Evolutionary conservation across 2,888 invertebrate species (phyloP), one percentile per base, ranked within the genome.

Genomic region (Steinernema carpocapsae): DNA sequence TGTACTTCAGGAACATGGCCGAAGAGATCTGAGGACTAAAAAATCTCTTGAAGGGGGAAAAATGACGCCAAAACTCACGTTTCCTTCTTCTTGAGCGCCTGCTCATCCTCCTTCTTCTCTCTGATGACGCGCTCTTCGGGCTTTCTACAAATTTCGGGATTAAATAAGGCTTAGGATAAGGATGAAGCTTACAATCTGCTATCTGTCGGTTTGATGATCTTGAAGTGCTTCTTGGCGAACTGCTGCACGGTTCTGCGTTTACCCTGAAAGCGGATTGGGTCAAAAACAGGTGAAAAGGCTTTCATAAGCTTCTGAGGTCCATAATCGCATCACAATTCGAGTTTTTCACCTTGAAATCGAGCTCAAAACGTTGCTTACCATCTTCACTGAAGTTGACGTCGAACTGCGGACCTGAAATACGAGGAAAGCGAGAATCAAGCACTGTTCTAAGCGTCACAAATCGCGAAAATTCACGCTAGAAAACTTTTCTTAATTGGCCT

Each of bases 1-100:
- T 99, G 89, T 97, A 99, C 88, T 94, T 93, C 87, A 99, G 97
- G 89, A 97, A 99, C 81, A 99, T 89, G 0, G 97, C 97, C 0
- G 97, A 95, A 17, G 87, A 88, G 56, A 82, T 80, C 74, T 85
- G 82, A 12, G 87, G 87, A 0, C 84, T 85, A 43, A 73, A 84
- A 76, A 26, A 7, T 0, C 24, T 19, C n/a, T 76, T 7, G 22
- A 70, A 24, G 3, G 29, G 45, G 42, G 64, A 10, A 72, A 52
- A 7, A 0, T 10, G 43, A 12, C 26, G 45, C 0, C n/a, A 37
- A 37, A 74, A 78, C 86, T 77, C 37, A 86, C 86, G 84, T 85
- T 75, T 85, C 83, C 24, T 76, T 79, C 14, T 86, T 70, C 76
- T 86, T 85, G 24, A 86, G 71, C 22, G 76, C 85, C 43, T 83